A percentile compares a stretch with the other conserved stretches of the same genome.
Evolutionary conservation across 2,797 vertebrate species (phyloP).

Genomic region (Hafferia zeledoni): DNA sequence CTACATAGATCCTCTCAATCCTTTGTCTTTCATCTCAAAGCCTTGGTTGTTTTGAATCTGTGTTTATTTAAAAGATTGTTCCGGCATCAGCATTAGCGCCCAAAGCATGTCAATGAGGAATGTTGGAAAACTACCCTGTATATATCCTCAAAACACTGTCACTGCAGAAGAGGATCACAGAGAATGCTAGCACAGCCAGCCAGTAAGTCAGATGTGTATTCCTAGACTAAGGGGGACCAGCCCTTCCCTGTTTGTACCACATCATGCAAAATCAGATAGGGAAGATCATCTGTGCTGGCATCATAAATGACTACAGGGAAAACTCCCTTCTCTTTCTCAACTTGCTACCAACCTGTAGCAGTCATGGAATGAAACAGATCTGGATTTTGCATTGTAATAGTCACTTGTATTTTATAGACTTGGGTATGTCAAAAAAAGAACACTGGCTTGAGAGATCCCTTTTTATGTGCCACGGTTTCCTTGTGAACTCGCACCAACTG

Average conservation of each 20-base stretch:
- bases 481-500: neutral
- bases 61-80: neutral
- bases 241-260: neutral
- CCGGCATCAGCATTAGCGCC: neutral
- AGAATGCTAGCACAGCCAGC: neutral
- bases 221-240: neutral
- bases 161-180: neutral
- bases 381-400: slow-evolving; percentile 5
- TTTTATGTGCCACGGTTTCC: neutral
- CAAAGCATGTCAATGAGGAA: neutral
- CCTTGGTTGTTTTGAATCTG: neutral
- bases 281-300: neutral
- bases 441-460: neutral
- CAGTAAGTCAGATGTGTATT: neutral
- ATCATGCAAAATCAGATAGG: neutral
- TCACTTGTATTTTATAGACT: neutral
- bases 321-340: neutral
- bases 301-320: neutral
- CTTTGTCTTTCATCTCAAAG: neutral
- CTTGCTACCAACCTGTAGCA: neutral
- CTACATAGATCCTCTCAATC: neutral
- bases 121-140: neutral
- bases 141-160: neutral
- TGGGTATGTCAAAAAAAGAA: neutral
- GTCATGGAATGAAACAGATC: neutral